These are phyloP conservation scores for Orchestia grillus DNA, from an alignment of 1,140 invertebrate genomes.

Conservation along the genomic window DNA sequence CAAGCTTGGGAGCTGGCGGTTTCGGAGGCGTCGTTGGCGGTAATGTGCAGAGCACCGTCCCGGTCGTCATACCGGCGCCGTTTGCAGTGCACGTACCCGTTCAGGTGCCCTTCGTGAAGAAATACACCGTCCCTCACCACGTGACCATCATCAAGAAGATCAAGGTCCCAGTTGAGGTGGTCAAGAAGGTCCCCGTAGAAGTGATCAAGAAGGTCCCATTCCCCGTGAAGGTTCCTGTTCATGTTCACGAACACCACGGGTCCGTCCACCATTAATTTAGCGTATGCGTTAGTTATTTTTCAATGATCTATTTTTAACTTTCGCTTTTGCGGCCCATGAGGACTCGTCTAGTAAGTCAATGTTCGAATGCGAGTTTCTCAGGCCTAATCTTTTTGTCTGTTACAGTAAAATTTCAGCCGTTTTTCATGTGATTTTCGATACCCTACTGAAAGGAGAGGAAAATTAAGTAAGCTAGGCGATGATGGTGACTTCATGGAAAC, in stretches of 20 bases:
- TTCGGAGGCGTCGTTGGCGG: constrained; percentile 37
- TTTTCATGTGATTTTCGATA: not conserved
- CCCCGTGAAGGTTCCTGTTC: constrained; percentile 34
- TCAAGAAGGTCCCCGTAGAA: constrained; percentile 42
- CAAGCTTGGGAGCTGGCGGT: not conserved
- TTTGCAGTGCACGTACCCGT: constrained; percentile 34
- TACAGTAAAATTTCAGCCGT: constrained; percentile 37
- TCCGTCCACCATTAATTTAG: not conserved
- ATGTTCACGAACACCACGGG: constrained; percentile 37
- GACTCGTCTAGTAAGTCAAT: not conserved
- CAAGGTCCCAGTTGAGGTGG: constrained; percentile 13
- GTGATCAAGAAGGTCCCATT: constrained; percentile 27
- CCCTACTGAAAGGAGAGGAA: not conserved
- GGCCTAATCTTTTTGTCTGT: constrained; percentile 6
- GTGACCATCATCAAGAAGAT: constrained; percentile 25
- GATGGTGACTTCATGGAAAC: not conserved
- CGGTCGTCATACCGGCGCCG: not conserved
- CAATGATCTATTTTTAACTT: constrained; percentile 26
- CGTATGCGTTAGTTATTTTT: not conserved
- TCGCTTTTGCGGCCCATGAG: not conserved
- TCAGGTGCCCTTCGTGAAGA: not conserved
- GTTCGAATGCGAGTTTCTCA: not conserved
- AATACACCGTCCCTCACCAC: constrained; percentile 45
- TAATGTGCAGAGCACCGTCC: constrained; percentile 6
- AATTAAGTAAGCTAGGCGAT: not conserved